phyloP scores from a whole-genome alignment of 2,113 vertebrate species.

The Axis porcinus region DNA sequence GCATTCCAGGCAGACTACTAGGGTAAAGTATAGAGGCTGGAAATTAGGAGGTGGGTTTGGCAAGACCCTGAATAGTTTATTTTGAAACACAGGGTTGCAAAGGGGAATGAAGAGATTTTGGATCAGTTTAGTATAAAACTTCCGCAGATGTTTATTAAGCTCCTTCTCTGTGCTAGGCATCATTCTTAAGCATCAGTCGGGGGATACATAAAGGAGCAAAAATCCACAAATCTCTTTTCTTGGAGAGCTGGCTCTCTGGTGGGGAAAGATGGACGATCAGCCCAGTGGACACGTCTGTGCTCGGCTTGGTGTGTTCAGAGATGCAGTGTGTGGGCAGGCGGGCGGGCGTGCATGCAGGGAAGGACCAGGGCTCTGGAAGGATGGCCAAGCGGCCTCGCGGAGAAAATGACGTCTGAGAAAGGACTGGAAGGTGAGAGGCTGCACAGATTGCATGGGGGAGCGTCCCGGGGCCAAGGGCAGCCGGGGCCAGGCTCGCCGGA shows the following conservation, averaged over 20 bases:
- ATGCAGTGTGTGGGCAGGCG: background rate
- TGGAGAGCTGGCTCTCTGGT: background rate
- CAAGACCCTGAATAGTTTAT: background rate
- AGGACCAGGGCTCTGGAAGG: fast-evolving
- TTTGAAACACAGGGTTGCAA: background rate
- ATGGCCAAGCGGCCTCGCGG: fast-evolving
- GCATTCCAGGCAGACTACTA: background rate
- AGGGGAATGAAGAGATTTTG: background rate
- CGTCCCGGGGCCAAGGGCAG: fast-evolving
- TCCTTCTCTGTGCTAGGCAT: background rate
- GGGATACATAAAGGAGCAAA: background rate
- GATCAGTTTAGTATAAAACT: background rate
- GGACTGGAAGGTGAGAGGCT: background rate
- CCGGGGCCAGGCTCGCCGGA: fast-evolving
- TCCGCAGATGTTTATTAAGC: background rate
- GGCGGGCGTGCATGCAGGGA: fast-evolving
- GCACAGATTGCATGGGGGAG: background rate
- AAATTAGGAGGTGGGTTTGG: background rate
- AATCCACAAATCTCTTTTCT: too few relatives aligned
- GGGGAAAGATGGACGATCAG: fast-evolving
- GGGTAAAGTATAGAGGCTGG: fast-evolving
- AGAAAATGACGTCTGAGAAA: fast-evolving
- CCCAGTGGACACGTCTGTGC: fast-evolving
- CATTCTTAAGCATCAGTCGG: background rate
- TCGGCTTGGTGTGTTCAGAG: background rate